Percentiles rank a stretch among this genome's conserved stretches.
Conservation (phyloP, 2,113 vertebrate species). For the Bucco capensis region DNA sequence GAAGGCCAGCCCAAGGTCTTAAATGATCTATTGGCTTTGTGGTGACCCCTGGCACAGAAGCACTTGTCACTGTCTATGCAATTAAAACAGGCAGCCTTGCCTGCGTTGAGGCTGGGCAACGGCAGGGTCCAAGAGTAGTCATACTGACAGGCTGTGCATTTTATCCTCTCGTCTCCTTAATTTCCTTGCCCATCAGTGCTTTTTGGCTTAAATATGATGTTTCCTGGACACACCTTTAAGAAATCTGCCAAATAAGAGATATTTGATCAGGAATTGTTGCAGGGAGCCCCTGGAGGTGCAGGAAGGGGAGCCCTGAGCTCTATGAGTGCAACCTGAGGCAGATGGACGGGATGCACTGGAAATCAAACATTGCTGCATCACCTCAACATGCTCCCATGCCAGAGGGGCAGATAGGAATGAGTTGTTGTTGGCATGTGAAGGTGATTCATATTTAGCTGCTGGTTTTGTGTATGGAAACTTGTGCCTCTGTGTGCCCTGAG, state of each 20-base stretch:
- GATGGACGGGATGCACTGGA: background rate
- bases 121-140: background rate
- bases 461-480: background rate
- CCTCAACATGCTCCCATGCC: accelerated
- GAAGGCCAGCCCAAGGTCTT: background rate
- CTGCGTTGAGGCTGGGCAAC: background rate
- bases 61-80: background rate
- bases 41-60: background rate
- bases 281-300: background rate
- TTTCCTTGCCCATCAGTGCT: background rate
- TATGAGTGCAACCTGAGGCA: background rate
- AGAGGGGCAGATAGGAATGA: background rate
- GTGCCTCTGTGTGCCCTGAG: background rate
- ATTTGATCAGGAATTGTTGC: background rate
- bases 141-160: background rate
- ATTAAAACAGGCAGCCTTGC: background rate
- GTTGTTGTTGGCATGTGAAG: background rate
- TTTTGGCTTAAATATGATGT: background rate
- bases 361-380: background rate
- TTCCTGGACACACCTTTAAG: background rate
- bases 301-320: background rate
- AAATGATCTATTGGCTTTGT: background rate
- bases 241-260: background rate
- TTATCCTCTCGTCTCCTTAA: background rate
- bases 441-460: background rate